Base-by-base conservation (phyloP, 1,140 invertebrate genomes). In the Zeugodacus cucurbitae region DNA sequence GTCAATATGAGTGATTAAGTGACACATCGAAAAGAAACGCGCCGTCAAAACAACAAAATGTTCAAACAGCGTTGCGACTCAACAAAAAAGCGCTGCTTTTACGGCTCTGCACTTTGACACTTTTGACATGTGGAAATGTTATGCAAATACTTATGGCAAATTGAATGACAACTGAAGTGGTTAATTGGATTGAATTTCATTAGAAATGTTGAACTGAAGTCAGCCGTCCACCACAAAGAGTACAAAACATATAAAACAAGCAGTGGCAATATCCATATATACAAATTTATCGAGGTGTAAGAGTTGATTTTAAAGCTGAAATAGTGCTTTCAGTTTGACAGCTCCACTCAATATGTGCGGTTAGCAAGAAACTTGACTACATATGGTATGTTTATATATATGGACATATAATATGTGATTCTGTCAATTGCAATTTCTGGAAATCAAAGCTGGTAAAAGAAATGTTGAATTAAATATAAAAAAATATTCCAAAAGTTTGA, bases 141-240 rank as follows among this genome's bases (percentile, higher is more conserved):
- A 22, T 41, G 32, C 67, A 74, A 74, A 74, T 41, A 74, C 34
- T 37, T 37, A 74, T 74, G 34, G 32, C 67, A 74, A 74, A 37
- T 22, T 74, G 67, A 41, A 14, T 74, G 67, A 74, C 32, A 74
- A 74, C 17, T 74, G 67, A 74, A n/a, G 67, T 37, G 67, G 32
- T 74, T 74, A 74, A 74, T 74, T 74, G 67, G 67, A 74, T 74
- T 74, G 67, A 74, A 74, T 74, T 32, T 67, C 29, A 34, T 14
- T 29, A 34, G 29, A 67, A 67, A 67, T 26, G 29, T 32, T 34
- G 64, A 29, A 67, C 3, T 32, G 11, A 32, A 29, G 4, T 67
- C 64, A 67, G 6, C 62, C 10, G 34, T 67, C 62, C 7, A 29
- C 11, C 29, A 20, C 58, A 59, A n/a, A 4, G 6, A 59, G 20